These are phyloP conservation scores for Corythaeola cristata DNA, from an alignment of 2,113 vertebrate species.

Conservation along the genomic window DNA sequence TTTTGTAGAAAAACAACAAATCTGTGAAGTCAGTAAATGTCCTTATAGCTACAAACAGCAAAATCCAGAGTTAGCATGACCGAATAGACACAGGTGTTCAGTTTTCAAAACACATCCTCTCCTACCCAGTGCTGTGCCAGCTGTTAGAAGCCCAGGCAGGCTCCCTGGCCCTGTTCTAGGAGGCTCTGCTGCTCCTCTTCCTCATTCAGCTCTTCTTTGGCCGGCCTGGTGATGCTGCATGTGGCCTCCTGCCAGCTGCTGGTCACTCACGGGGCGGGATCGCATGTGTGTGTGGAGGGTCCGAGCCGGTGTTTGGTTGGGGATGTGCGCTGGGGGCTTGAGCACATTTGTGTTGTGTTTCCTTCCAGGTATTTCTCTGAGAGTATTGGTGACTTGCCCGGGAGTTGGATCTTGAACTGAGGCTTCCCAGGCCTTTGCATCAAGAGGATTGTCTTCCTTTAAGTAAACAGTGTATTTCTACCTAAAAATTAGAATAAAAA, in stretches of 20 bases:
- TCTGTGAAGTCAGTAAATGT: not conserved
- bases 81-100: too few species aligned
- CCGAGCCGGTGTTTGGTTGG: rapidly evolving
- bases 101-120: not conserved
- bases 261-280: rapidly evolving
- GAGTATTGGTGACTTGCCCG: rapidly evolving
- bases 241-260: not conserved
- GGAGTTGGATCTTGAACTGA: not conserved
- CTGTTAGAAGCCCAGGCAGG: not conserved
- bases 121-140: not conserved
- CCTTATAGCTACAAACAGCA: not conserved
- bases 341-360: rapidly evolving
- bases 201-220: rapidly evolving
- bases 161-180: not conserved
- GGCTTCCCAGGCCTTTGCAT: not conserved
- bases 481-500: not conserved
- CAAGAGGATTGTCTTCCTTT: not conserved
- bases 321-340: not conserved
- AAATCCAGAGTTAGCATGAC: not conserved
- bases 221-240: rapidly evolving
- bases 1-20: not conserved
- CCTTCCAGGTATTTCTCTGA: not conserved
- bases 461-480: not conserved
- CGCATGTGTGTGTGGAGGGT: rapidly evolving
- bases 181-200: not conserved